Percentiles rank a stretch among this genome's conserved stretches.
phyloP scores from a whole-genome alignment of 2,113 vertebrate genomes.

The Onychorhynchus coronatus region DNA sequence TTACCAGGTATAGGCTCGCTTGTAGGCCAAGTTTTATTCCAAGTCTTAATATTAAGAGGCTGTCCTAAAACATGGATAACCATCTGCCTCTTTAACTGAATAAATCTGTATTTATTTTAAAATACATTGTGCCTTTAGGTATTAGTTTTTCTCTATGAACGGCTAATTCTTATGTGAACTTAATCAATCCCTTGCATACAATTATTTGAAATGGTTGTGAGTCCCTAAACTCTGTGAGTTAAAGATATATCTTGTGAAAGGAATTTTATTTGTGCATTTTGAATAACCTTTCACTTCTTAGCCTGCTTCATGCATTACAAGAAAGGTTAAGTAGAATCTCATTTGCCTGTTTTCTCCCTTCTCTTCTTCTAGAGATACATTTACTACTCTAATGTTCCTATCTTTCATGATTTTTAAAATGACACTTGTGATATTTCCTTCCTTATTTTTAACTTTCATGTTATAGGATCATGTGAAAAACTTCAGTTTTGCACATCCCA shows the following conservation, averaged over 20 bases:
- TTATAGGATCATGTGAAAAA: background rate
- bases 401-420: background rate
- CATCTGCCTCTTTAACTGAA: background rate
- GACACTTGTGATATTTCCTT: background rate
- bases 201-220: background rate
- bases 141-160: background rate
- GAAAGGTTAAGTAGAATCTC: background rate
- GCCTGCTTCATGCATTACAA: background rate
- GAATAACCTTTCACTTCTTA: background rate
- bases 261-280: background rate
- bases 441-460: background rate
- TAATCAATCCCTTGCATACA: background rate
- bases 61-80: background rate
- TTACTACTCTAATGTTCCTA: background rate
- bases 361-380: background rate
- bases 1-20: rapidly evolving
- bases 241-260: background rate
- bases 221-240: background rate
- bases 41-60: background rate
- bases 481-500: background rate
- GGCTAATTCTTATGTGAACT: background rate
- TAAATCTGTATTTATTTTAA: background rate
- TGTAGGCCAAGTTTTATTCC: background rate
- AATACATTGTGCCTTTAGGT: background rate
- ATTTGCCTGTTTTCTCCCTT: background rate